These are phyloP conservation scores for Cyclina sinensis DNA, from an alignment of 1,140 invertebrate genomes.

Conservation along the genomic window DNA sequence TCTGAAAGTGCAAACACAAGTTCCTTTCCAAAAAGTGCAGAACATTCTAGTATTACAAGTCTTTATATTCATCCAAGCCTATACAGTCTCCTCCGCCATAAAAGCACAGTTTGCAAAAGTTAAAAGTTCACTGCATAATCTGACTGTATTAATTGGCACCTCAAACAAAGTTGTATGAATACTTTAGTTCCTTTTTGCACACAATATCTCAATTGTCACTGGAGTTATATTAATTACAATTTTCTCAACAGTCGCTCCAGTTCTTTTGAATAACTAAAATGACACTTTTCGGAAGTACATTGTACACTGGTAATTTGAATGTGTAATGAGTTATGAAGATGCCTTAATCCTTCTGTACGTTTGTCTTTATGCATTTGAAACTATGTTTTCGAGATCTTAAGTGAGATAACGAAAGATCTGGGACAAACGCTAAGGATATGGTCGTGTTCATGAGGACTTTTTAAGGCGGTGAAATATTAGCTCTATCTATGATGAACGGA, in stretches of 20 bases:
- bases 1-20: too few species aligned
- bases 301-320: slow-evolving; percentile 7
- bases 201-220: slow-evolving; percentile 5
- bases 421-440: slow-evolving; percentile 8
- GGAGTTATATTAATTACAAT: slow-evolving; percentile 6
- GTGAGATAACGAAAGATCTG: slow-evolving; percentile 39
- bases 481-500: background rate
- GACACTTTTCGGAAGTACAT: slow-evolving; percentile 15
- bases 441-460: slow-evolving; percentile 18
- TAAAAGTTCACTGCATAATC: background rate
- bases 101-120: background rate
- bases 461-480: slow-evolving; percentile 3
- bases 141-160: slow-evolving; percentile 4
- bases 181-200: background rate
- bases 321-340: slow-evolving; percentile 35
- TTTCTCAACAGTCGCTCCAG: slow-evolving; percentile 15
- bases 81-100: too few species aligned
- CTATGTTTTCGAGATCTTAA: slow-evolving; percentile 41
- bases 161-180: background rate
- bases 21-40: too few species aligned
- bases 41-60: too few species aligned
- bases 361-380: slow-evolving; percentile 47
- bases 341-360: background rate
- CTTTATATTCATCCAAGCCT: too few species aligned
- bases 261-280: slow-evolving; percentile 28